Evolutionary conservation across 2,888 invertebrate genomes (phyloP), one percentile per base, ranked within the genome.

Genomic region (Chironomus tentans): DNA sequence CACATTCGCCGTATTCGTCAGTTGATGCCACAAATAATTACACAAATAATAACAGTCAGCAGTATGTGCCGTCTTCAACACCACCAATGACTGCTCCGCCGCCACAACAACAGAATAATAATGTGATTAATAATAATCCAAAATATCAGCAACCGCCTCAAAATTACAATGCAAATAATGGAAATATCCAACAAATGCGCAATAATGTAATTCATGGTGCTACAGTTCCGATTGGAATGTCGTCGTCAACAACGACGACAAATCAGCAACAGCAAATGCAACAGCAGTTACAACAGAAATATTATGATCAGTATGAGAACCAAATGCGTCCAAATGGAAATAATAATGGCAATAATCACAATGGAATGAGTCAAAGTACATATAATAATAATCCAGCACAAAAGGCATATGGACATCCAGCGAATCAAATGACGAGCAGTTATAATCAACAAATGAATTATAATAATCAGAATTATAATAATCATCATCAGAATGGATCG

Each of bases 291-390:
- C 69, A 65, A 15, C 74, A 77, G 68, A 78, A 77, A 77, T 77
- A 80, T 62, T 81, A 81, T 77, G 81, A 82, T 78, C 81, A 81
- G 77, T 82, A 81, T 76, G 82, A 82, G 68, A 81, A 80, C 68
- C 81, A 81, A 78, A 79, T 80, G 10, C 79, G 80, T 7, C 79
- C 80, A 68, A 76, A 72, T 77, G 76, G 68, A 78, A 78, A 68
- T 78, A 78, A 77, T 77, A 79, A 76, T 38, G 38, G 38, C 7
- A 38, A n/a, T n/a, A n/a, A 38, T 38, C 38, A 38, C 77, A 76
- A 76, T 69, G 76, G 76, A 7, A 74, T 74, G 74, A 76, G 56
- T 69, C 76, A 76, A 46, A 76, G 56, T 46, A 50, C 68, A 15
- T 61, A 50, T 6, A 68, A 56, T 50, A 69, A 47, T 56, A 24